Evolutionary conservation across 92 coral and sea anemone genomes (phyloP).

Genomic region (Siderastrea radians): DNA sequence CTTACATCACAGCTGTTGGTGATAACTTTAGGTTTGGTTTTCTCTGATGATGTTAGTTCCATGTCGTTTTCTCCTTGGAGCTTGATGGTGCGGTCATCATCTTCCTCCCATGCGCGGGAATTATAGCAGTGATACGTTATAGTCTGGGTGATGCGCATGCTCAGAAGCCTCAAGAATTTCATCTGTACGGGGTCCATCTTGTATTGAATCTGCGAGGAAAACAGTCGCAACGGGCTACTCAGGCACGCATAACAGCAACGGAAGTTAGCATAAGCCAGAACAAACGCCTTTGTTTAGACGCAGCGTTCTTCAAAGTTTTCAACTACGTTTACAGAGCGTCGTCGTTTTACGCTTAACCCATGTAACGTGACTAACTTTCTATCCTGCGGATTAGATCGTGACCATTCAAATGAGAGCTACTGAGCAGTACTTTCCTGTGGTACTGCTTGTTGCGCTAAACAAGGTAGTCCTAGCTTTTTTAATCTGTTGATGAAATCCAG

Average conservation of each 20-base stretch:
- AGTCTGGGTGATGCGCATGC: slow-evolving; percentile 78
- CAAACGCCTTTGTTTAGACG: no score
- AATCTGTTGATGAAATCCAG: no score
- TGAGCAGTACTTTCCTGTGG: no score
- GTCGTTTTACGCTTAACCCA: no score
- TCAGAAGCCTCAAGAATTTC: slow-evolving; percentile 81
- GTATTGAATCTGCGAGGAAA: slow-evolving; percentile 63
- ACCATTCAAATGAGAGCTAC: no score
- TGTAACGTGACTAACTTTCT: no score
- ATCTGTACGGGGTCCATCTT: slow-evolving; percentile 78
- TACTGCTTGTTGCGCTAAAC: no score
- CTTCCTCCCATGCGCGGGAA: slow-evolving; percentile 73
- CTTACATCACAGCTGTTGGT: slow-evolving; percentile 83
- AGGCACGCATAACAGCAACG: neutral
- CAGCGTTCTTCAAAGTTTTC: no score
- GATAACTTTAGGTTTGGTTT: slow-evolving; percentile 49
- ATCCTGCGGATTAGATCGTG: no score
- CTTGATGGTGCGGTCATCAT: slow-evolving; percentile 73
- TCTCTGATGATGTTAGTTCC: slow-evolving; percentile 56
- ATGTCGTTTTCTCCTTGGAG: slow-evolving; percentile 86
- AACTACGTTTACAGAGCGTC: no score
- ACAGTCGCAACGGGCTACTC: no score
- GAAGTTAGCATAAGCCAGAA: neutral
- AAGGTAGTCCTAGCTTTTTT: no score
- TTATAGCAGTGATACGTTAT: slow-evolving; percentile 89